Evolutionary conservation across 2,797 vertebrate species (phyloP), one percentile per base, ranked within the genome.

Genomic region (Gallinago solitaria): DNA sequence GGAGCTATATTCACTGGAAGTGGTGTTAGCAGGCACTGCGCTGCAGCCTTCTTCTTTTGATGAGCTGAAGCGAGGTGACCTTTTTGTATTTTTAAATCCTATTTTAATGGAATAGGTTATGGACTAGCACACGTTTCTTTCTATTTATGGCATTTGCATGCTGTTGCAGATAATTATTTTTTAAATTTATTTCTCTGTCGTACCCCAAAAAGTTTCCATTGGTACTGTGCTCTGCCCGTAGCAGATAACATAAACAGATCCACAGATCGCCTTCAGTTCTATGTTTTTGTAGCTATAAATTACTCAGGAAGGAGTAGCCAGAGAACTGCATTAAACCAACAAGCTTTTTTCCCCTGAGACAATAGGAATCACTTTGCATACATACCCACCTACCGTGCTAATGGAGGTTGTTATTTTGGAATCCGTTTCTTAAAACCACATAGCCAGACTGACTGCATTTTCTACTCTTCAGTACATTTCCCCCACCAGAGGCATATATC

Each of bases 301-400:
- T 90, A 85, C 65, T 90, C 89, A 85, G 9, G 2, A 91, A 67
- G 78, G 89, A 89, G 27, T 45, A 96, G 53, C 64, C 70, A 19
- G 18, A 83, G 74, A 33, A 25, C 35, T 77, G 50, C 79, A 57
- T 95, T 90, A 92, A 89, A 71, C 50, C 61, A 90, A 76, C 64
- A 37, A 45, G 69, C 37, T n/a, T 82, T 93, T 92, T 85, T 81
- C 86, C 90, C 81, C 4, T 65, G 88, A 89, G 89, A 91, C 70
- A 88, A 50, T 25, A 82, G 63, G 84, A 91, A 88, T 96, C 75
- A 85, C 73, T 93, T 83, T 96, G 96, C 93, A 90, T 96, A 92
- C 56, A 64, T 87, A 95, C 65, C 82, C 77, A 83, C 92, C 95
- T 77, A 91, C 89, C 0, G 33, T 92, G 80, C 91, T 96, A 96